These are phyloP conservation scores for Euschistus heros DNA, from an alignment of 1,140 invertebrate species.

Conservation along the genomic window DNA sequence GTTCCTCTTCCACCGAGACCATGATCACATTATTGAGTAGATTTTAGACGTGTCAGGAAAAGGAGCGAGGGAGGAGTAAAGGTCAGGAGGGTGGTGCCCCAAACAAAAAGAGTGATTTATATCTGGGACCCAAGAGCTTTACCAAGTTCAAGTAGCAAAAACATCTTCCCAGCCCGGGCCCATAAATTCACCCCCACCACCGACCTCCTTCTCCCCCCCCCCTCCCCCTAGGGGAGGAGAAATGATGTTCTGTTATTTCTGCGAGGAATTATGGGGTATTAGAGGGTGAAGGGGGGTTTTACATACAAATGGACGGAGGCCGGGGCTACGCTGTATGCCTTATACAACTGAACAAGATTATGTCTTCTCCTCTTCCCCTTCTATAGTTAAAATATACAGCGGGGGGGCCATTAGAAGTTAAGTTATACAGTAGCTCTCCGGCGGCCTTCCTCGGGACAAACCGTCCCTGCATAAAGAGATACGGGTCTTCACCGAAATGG, in stretches of 20 bases:
- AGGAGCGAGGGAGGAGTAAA: not conserved
- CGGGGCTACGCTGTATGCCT: not conserved
- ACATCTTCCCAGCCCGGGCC: slow-evolving; percentile 18
- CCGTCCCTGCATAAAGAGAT: too few species aligned
- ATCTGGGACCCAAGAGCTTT: not conserved
- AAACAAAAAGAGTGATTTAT: slow-evolving; percentile 26
- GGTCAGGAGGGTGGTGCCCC: slow-evolving; percentile 12
- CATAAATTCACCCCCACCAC: slow-evolving; percentile 14
- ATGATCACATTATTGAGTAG: too few species aligned
- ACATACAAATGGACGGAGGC: slow-evolving; percentile 24
- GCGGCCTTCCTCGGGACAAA: too few species aligned
- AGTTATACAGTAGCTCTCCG: not conserved
- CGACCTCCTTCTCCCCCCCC: not conserved
- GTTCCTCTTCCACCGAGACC: too few species aligned
- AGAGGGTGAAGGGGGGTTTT: slow-evolving; percentile 21
- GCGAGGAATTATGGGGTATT: slow-evolving; percentile 27
- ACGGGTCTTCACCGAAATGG: too few species aligned
- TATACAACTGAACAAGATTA: slow-evolving; percentile 14
- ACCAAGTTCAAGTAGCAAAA: slow-evolving; percentile 26
- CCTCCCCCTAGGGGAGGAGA: not conserved
- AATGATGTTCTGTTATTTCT: slow-evolving; percentile 26
- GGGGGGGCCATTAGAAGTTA: slow-evolving; percentile 4
- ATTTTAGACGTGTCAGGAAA: too few species aligned
- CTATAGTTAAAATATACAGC: not conserved
- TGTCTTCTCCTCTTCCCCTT: not conserved